Percentiles rank a stretch among this genome's conserved stretches.
phyloP scores from a whole-genome alignment of 2,888 invertebrate species.

The Shargacucullia verbasci region DNA sequence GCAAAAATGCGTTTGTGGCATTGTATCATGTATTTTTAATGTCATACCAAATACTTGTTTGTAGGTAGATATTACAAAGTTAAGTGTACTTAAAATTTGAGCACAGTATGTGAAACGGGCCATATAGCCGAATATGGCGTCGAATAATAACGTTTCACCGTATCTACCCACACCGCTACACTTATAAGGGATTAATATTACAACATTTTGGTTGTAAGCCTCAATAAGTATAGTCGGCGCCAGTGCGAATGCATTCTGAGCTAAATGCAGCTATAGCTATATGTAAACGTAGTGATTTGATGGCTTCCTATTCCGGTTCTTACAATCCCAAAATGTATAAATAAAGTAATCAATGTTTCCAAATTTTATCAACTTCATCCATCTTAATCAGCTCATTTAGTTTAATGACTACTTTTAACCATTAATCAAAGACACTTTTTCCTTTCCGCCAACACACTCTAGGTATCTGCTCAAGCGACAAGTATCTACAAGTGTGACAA shows the following conservation, averaged over 20 bases:
- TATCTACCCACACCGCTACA: constrained; percentile 70
- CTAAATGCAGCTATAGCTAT: constrained; percentile 6
- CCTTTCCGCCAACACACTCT: not conserved
- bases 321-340: no score
- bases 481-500: constrained; percentile 13
- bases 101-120: constrained; percentile 64
- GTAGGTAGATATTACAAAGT: not conserved
- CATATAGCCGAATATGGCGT: constrained; percentile 71
- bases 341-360: no score
- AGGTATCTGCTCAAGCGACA: constrained; percentile 18
- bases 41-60: no score
- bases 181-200: constrained; percentile 76
- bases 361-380: no score
- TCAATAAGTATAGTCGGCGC: constrained; percentile 34
- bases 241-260: constrained; percentile 27
- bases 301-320: constrained; percentile 9
- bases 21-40: no score
- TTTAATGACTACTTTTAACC: no score
- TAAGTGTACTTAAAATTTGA: constrained; percentile 7
- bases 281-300: constrained; percentile 3
- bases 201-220: constrained; percentile 59
- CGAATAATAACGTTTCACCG: constrained; percentile 74
- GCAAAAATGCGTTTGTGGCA: constrained; percentile 4
- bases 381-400: no score
- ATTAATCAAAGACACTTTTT: no score